A percentile compares a stretch with the other conserved stretches of the same genome.
Conservation (phyloP, 2,888 invertebrate genomes). For the Ischnus inquisitorius region DNA sequence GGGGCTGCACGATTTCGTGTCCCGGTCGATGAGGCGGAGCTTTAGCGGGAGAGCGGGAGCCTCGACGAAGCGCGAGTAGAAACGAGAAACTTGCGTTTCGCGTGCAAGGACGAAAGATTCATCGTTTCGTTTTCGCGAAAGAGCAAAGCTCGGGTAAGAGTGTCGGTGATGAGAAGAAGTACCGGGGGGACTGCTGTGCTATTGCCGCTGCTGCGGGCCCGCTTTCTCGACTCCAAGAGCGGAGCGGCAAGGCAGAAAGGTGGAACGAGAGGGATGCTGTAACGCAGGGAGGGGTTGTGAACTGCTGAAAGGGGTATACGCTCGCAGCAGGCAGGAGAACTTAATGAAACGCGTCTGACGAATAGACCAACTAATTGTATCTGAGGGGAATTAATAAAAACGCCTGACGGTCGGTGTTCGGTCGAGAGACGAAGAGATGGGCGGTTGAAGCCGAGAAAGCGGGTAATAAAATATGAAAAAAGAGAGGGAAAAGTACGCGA, state of each 20-base stretch:
- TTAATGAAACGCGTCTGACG: constrained; percentile 85
- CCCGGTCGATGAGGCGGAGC: constrained; percentile 13
- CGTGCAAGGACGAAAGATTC: constrained; percentile 43
- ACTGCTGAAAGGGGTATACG: constrained; percentile 52
- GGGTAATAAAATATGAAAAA: constrained; percentile 7
- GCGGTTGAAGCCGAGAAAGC: constrained; percentile 5
- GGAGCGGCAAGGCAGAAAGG: constrained; percentile 37
- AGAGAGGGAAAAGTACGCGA: constrained; percentile 6
- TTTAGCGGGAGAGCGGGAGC: constrained; percentile 16
- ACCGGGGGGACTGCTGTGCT: background rate
- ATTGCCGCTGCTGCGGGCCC: constrained; percentile 38
- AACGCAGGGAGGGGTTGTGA: constrained; percentile 26
- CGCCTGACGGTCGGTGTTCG: constrained; percentile 78
- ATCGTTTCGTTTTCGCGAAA: constrained; percentile 61
- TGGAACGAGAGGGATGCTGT: constrained; percentile 35
- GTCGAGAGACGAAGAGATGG: constrained; percentile 36
- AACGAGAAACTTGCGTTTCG: constrained; percentile 42
- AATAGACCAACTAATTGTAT: constrained; percentile 85
- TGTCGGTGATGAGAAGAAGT: constrained; percentile 63
- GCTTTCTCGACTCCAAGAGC: constrained; percentile 40
- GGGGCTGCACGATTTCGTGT: constrained; percentile 4
- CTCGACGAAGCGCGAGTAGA: constrained; percentile 18
- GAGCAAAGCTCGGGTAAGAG: constrained; percentile 73
- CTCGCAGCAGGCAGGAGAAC: constrained; percentile 74
- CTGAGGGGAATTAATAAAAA: constrained; percentile 85